phyloP scores from a whole-genome alignment of 2,113 vertebrate genomes.

The Scophthalmus maximus region DNA sequence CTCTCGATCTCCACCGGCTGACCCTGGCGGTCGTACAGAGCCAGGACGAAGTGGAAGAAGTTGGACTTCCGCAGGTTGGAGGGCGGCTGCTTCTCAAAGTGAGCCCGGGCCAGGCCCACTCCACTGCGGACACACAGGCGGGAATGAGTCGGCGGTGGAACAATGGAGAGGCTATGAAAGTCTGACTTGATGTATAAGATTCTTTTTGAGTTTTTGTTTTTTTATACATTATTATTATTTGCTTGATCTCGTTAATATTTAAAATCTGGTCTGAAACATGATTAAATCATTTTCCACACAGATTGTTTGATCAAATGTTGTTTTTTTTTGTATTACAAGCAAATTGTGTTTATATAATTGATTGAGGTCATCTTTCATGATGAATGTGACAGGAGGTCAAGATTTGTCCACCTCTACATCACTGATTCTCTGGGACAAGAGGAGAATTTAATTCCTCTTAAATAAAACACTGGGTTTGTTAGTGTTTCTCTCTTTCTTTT shows the following conservation, averaged over 20 bases:
- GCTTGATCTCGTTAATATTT: neutral
- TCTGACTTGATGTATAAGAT: neutral
- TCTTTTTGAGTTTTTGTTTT: neutral
- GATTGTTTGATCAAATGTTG: too few species aligned
- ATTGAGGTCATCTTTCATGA: neutral
- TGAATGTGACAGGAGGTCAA: neutral
- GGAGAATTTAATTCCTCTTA: neutral
- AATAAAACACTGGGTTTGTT: neutral
- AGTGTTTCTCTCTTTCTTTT: too few species aligned
- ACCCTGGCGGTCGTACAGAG: conserved; percentile 97
- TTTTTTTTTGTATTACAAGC: neutral
- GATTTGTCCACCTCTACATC: conserved; percentile 10
- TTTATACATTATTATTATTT: too few species aligned
- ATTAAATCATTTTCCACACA: too few species aligned
- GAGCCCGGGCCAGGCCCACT: conserved; percentile 97
- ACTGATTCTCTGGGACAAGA: neutral
- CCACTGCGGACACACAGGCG: conserved; percentile 88
- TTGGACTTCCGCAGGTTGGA: conserved; percentile 99
- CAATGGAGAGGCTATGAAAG: neutral
- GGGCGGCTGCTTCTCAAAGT: conserved; percentile 99
- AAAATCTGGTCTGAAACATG: too few species aligned
- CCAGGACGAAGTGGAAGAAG: conserved; percentile 99
- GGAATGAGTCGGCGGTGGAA: conserved; percentile 49
- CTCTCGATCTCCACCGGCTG: conserved; percentile 99
- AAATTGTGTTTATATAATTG: neutral